These are phyloP conservation scores for Silurus glanis DNA, from an alignment of 2,113 vertebrate genomes.

Conservation along the genomic window DNA sequence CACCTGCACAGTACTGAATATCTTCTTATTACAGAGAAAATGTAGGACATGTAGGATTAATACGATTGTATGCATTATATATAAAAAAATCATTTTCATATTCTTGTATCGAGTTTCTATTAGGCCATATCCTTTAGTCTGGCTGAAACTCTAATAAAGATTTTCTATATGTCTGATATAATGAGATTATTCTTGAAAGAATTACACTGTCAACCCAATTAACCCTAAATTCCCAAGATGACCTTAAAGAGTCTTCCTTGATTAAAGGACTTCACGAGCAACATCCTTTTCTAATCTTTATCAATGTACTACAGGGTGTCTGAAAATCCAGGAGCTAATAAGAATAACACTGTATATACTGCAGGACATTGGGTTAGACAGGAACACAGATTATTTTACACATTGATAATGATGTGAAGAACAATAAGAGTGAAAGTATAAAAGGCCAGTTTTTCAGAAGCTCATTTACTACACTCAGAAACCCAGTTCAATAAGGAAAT, in stretches of 20 bases:
- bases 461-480: background rate
- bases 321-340: background rate
- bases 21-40: background rate
- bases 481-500: background rate
- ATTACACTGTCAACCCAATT: background rate
- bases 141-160: background rate
- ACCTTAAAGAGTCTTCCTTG: background rate
- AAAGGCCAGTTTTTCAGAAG: background rate
- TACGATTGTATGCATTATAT: background rate
- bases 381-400: background rate
- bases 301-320: background rate
- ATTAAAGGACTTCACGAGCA: background rate
- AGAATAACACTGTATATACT: background rate
- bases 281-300: background rate
- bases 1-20: background rate
- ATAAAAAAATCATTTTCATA: background rate
- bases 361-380: background rate
- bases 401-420: background rate
- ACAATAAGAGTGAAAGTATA: background rate
- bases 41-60: background rate
- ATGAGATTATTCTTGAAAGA: background rate
- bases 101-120: background rate
- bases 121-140: background rate
- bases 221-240: background rate
- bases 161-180: background rate